Evolutionary conservation across 2,888 invertebrate genomes (phyloP).

Genomic region (Thyatira batis): DNA sequence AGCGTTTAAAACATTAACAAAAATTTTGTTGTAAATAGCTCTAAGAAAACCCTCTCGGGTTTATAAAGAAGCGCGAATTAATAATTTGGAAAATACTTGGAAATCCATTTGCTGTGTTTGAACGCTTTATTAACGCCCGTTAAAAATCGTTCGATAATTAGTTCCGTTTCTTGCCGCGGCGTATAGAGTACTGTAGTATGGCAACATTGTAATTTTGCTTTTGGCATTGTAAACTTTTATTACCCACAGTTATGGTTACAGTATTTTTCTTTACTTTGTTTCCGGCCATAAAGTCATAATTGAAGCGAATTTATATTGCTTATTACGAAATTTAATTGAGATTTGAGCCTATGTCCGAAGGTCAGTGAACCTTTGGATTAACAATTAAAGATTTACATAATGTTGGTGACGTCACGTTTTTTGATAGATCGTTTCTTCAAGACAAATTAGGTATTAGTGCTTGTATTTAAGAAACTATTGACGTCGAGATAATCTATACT

Average conservation of each 20-base stretch:
- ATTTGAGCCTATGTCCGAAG: background rate
- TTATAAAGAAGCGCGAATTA: too few relatives aligned
- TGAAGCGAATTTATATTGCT: background rate
- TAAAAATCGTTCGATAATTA: background rate
- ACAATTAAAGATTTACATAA: background rate
- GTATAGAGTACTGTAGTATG: background rate
- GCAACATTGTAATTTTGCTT: background rate
- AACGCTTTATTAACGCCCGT: too few relatives aligned
- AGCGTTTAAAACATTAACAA: too few relatives aligned
- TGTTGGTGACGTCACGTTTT: too few relatives aligned
- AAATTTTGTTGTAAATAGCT: too few relatives aligned
- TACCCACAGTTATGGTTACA: background rate
- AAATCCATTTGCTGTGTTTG: too few relatives aligned
- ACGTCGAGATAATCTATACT: too few relatives aligned
- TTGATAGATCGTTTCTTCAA: too few relatives aligned
- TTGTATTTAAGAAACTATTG: too few relatives aligned
- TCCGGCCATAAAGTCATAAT: background rate
- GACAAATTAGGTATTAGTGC: too few relatives aligned
- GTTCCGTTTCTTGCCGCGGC: background rate
- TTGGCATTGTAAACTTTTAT: background rate
- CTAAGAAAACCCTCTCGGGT: too few relatives aligned
- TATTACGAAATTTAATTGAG: background rate
- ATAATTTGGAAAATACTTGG: too few relatives aligned
- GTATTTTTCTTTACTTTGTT: background rate
- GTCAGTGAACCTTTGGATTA: background rate